Conservation (phyloP, 2,797 vertebrate species). For the Arrhamphus sclerolepis region DNA sequence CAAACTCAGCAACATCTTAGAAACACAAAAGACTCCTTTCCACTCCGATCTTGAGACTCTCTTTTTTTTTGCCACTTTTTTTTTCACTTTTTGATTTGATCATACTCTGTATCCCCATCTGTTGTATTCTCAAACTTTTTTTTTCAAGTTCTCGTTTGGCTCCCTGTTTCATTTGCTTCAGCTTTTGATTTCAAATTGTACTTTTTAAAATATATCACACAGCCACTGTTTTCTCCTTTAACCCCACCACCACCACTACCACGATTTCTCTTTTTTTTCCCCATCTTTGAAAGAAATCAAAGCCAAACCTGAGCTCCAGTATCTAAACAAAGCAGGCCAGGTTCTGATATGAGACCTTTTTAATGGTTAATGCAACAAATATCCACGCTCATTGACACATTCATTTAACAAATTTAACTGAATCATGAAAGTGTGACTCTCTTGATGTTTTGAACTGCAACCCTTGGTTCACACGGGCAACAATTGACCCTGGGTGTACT, state of each 20-base stretch:
- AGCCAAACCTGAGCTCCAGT: background rate
- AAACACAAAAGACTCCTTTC: constrained; percentile 10
- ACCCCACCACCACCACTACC: background rate
- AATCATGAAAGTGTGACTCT: constrained; percentile 29
- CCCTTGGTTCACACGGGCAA: constrained; percentile 17
- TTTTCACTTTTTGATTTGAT: constrained; percentile 9
- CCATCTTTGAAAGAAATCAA: background rate
- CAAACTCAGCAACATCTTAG: constrained; percentile 21
- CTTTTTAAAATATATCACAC: too few species aligned
- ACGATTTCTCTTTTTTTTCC: background rate
- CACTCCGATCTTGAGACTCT: background rate
- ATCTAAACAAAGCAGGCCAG: background rate
- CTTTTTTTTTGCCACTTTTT: background rate
- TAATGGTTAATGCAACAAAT: constrained; percentile 2
- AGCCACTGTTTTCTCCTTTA: background rate
- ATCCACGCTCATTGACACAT: constrained; percentile 2
- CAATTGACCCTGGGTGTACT: constrained; percentile 44
- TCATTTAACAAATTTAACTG: constrained; percentile 12
- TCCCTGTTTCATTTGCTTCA: background rate
- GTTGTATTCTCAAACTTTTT: too few species aligned
- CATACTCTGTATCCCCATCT: background rate
- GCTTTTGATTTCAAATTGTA: background rate
- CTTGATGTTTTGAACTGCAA: constrained; percentile 24
- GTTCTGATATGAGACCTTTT: background rate
- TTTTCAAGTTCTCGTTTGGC: background rate